phyloP scores from a whole-genome alignment of 2,113 vertebrate species.

The Charadrius vociferus region DNA sequence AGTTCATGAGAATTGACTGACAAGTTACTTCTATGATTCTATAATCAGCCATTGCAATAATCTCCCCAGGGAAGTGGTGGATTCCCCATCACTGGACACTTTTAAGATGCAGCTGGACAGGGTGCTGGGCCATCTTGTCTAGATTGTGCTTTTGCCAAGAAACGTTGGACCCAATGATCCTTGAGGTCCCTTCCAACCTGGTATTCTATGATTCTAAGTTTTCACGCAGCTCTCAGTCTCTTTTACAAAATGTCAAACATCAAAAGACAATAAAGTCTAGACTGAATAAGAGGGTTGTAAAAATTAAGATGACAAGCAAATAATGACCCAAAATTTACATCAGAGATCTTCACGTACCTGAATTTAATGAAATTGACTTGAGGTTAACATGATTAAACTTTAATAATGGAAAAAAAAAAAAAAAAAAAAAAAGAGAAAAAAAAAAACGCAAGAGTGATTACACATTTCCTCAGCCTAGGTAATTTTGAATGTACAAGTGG shows the following conservation, averaged over 20 bases:
- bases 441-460: not conserved
- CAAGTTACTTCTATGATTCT: not conserved
- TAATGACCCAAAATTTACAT: not conserved
- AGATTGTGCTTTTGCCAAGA: not conserved
- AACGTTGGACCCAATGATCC: not conserved
- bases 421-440: not conserved
- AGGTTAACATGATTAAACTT: not conserved
- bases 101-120: not conserved
- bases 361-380: not conserved
- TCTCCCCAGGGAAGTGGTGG: not conserved
- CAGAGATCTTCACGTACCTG: not conserved
- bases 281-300: not conserved
- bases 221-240: not conserved
- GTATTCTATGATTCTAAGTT: not conserved
- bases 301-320: not conserved
- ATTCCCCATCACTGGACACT: not conserved
- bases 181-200: not conserved
- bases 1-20: not conserved
- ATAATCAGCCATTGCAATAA: not conserved
- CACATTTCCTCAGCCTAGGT: not conserved
- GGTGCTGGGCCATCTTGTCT: not conserved
- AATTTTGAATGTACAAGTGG: not conserved
- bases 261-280: not conserved
- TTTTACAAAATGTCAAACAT: not conserved
- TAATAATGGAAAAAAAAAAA: not conserved